Conservation (phyloP, 2,797 vertebrate genomes). For the Pseudochaenichthys georgianus region DNA sequence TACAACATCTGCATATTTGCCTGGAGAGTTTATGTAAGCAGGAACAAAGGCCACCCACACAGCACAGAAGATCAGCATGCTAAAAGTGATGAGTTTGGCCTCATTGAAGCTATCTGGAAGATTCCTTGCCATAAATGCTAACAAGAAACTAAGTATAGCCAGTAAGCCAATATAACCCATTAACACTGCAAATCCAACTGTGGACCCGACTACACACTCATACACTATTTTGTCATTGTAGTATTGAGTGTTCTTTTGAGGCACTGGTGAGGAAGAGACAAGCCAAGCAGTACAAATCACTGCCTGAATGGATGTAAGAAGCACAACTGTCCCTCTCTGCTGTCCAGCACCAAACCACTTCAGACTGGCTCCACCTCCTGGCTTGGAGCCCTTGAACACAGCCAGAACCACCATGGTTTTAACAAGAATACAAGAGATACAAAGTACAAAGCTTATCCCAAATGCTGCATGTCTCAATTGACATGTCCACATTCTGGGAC, state of each 20-base stretch:
- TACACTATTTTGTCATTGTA: constrained; percentile 76
- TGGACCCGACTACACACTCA: constrained; percentile 74
- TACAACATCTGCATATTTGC: too few relatives aligned
- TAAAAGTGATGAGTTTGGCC: constrained; percentile 75
- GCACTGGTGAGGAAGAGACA: constrained; percentile 62
- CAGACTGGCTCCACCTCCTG: constrained; percentile 56
- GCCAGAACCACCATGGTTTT: constrained; percentile 77
- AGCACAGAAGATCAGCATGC: constrained; percentile 80
- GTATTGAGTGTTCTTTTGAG: constrained; percentile 74
- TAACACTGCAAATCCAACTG: constrained; percentile 65
- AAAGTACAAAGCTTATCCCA: constrained; percentile 70
- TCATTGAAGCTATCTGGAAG: constrained; percentile 66
- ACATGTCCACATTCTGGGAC: constrained; percentile 60
- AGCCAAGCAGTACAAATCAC: constrained; percentile 65
- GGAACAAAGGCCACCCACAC: constrained; percentile 73
- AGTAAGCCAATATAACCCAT: constrained; percentile 75
- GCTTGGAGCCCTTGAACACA: constrained; percentile 70
- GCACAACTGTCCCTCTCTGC: constrained; percentile 75
- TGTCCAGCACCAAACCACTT: constrained; percentile 76
- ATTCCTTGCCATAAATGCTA: constrained; percentile 68
- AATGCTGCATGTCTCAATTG: constrained; percentile 61
- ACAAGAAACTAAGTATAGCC: constrained; percentile 67
- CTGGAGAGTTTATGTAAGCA: too few relatives aligned
- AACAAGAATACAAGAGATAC: constrained; percentile 64
- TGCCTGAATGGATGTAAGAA: constrained; percentile 62